Percentiles rank a stretch among this genome's conserved stretches.
These are phyloP conservation scores for Myotis lucifugus DNA, from an alignment of 2,113 vertebrate genomes.

Conservation along the genomic window DNA sequence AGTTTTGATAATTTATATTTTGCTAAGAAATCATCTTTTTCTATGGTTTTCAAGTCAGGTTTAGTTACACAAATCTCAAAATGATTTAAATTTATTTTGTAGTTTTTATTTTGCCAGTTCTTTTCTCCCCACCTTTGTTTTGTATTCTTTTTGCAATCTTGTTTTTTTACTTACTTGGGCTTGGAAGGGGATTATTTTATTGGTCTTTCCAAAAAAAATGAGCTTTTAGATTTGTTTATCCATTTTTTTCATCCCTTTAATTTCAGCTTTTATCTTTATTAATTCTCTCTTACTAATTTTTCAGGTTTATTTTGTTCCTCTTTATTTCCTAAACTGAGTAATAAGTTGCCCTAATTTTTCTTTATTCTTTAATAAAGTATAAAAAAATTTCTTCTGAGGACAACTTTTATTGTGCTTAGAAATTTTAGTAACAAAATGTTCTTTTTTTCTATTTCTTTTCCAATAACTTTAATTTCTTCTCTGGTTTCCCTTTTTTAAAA, in stretches of 20 bases:
- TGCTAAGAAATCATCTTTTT: conserved; percentile 41
- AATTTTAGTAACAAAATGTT: background rate
- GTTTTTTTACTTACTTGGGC: background rate
- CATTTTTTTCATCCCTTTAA: background rate
- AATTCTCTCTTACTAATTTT: background rate
- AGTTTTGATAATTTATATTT: conserved; percentile 31
- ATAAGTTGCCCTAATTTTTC: background rate
- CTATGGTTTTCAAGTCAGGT: background rate
- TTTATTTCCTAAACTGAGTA: background rate
- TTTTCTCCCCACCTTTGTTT: background rate
- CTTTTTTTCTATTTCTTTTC: conserved; percentile 23
- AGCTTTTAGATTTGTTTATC: conserved; percentile 25
- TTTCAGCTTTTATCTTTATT: conserved; percentile 23
- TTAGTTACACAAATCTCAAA: background rate
- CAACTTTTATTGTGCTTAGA: background rate
- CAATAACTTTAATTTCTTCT: conserved; percentile 8
- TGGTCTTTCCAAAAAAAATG: background rate
- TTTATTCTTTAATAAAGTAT: conserved; percentile 14
- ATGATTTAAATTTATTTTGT: conserved; percentile 20
- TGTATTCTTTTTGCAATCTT: background rate
- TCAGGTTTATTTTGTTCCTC: background rate
- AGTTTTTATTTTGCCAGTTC: background rate
- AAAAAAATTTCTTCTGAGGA: conserved; percentile 26
- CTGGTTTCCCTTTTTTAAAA: background rate
- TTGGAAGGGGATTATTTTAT: background rate